Evolutionary conservation across 92 coral and sea anemone species (phyloP).

Genomic region (Palythoa caribaeorum): DNA sequence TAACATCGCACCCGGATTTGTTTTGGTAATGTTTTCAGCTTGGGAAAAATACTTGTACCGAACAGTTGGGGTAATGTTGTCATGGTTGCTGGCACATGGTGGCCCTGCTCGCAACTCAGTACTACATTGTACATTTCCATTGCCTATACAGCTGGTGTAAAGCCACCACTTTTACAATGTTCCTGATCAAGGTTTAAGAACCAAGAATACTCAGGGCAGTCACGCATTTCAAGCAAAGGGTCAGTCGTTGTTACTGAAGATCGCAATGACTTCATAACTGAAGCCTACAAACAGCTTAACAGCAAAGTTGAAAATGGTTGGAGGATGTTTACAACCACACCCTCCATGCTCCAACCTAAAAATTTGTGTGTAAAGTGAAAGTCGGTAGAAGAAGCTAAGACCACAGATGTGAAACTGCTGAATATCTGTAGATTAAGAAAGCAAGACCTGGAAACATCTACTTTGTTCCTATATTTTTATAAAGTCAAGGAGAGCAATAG

Average conservation of each 20-base stretch:
- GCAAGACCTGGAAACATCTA: no score
- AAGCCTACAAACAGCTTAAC: no score
- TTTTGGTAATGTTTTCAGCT: constrained; percentile 34
- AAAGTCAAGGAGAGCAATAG: neutral
- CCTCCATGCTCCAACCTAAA: no score
- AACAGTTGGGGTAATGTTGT: constrained; percentile 41
- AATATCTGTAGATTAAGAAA: no score
- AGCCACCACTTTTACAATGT: constrained; percentile 32
- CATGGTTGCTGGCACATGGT: constrained; percentile 60
- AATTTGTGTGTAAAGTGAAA: no score
- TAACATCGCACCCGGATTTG: neutral
- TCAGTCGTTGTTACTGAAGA: no score
- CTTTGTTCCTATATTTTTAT: neutral
- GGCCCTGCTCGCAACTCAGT: constrained; percentile 61
- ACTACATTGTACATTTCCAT: constrained; percentile 46
- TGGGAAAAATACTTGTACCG: constrained; percentile 53
- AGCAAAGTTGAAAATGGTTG: no score
- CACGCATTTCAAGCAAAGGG: neutral
- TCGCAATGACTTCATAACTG: no score
- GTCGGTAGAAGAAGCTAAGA: no score
- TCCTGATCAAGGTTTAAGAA: constrained; percentile 25
- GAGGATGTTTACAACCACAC: no score
- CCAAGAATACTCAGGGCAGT: neutral
- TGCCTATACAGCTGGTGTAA: constrained; percentile 33
- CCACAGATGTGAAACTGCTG: no score